Conservation (phyloP, 2,888 invertebrate genomes). For the Sisyra nigra region DNA sequence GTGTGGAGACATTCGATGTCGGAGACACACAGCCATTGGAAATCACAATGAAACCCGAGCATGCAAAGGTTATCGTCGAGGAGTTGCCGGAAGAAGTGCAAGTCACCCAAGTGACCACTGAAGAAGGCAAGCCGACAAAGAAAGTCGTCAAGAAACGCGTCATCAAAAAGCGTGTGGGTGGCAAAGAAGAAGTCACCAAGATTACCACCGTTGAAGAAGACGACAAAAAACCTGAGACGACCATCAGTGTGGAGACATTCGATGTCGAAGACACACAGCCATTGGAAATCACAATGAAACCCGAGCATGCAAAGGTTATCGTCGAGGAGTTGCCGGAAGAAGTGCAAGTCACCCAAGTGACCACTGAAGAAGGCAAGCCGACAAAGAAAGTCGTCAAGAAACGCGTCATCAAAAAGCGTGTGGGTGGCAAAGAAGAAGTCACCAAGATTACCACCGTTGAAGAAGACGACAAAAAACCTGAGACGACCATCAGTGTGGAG, state of each 20-base stretch:
- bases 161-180: slow-evolving; percentile 21
- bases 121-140: slow-evolving; percentile 18
- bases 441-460: slow-evolving; percentile 14
- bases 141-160: slow-evolving; percentile 18
- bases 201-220: slow-evolving; percentile 23
- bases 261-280: slow-evolving; percentile 11
- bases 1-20: slow-evolving; percentile 15
- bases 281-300: slow-evolving; percentile 13
- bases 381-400: slow-evolving; percentile 18
- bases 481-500: slow-evolving; percentile 11
- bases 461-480: slow-evolving; percentile 13
- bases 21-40: slow-evolving; percentile 15
- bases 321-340: slow-evolving; percentile 25
- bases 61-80: slow-evolving; percentile 15
- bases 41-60: slow-evolving; percentile 10
- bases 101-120: slow-evolving; percentile 15
- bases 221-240: slow-evolving; percentile 27
- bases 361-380: slow-evolving; percentile 18
- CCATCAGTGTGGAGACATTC: slow-evolving; percentile 22
- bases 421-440: slow-evolving; percentile 17
- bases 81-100: slow-evolving; percentile 22
- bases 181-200: slow-evolving; percentile 25
- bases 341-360: slow-evolving; percentile 23
- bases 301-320: slow-evolving; percentile 15
- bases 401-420: slow-evolving; percentile 19